Conservation (phyloP, 2,113 vertebrate species). For the Oryzias celebensis region DNA sequence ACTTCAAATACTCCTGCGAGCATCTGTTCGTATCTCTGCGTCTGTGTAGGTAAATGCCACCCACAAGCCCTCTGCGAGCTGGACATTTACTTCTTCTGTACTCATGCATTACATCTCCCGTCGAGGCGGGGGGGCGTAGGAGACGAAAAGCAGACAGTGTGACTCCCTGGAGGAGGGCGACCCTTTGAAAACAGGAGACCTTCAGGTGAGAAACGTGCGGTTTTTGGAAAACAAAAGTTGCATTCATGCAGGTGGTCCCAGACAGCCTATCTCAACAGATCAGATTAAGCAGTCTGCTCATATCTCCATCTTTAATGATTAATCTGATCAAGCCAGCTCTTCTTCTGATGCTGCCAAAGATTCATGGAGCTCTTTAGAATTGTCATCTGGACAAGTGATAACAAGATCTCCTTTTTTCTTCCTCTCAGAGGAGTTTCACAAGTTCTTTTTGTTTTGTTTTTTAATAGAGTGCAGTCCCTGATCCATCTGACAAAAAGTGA, state of each 20-base stretch:
- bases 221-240: constrained; percentile 70
- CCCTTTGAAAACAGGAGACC: constrained; percentile 54
- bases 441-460: too few relatives aligned
- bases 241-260: constrained; percentile 77
- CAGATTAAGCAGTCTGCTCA: constrained; percentile 44
- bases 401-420: constrained; percentile 55
- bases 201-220: constrained; percentile 70
- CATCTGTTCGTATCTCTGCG: constrained; percentile 78
- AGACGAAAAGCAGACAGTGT: constrained; percentile 66
- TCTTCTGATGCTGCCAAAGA: constrained; percentile 66
- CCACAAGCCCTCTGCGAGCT: constrained; percentile 52
- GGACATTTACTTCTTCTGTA: constrained; percentile 66
- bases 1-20: constrained; percentile 75
- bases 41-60: constrained; percentile 73
- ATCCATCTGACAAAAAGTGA: too few relatives aligned
- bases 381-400: constrained; percentile 66
- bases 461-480: too few relatives aligned
- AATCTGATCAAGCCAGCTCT: constrained; percentile 77
- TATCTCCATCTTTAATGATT: constrained; percentile 77
- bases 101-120: constrained; percentile 60
- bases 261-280: constrained; percentile 72
- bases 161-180: constrained; percentile 50
- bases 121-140: constrained; percentile 61
- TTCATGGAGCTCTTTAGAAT: constrained; percentile 57
- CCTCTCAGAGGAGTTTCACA: too few relatives aligned